Percentiles rank a stretch among this genome's conserved stretches.
Evolutionary conservation across 2,113 vertebrate species (phyloP).

Genomic region (Ophthalmolycus amberensis): DNA sequence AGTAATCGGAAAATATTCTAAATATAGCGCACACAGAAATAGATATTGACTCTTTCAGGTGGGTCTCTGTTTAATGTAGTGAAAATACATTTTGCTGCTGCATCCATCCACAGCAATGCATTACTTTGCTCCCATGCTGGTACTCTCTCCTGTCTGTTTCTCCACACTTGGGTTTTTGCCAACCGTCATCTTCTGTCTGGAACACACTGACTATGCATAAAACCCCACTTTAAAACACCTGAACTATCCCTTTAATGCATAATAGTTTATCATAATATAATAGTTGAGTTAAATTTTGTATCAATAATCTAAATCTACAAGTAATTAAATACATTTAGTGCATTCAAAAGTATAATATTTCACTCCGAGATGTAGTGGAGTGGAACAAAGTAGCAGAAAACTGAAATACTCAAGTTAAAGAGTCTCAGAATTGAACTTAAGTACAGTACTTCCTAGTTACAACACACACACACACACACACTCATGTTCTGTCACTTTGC

Average conservation of each 20-base stretch:
- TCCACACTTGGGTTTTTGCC: too few relatives aligned
- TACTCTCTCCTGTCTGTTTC: too few relatives aligned
- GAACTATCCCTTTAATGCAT: background rate
- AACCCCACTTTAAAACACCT: too few relatives aligned
- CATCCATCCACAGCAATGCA: background rate
- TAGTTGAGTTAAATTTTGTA: background rate
- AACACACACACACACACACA: constrained; percentile 30
- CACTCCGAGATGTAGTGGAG: background rate
- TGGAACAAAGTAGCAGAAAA: background rate
- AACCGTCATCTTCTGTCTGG: too few relatives aligned
- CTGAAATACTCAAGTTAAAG: background rate
- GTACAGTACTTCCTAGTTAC: background rate
- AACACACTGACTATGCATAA: too few relatives aligned
- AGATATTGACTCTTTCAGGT: background rate
- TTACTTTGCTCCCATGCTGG: background rate
- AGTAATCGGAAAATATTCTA: background rate
- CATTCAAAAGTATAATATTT: background rate
- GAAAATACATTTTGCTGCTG: background rate
- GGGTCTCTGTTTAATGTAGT: background rate
- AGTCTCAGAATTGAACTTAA: background rate
- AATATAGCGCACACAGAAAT: background rate
- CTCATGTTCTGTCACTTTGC: constrained; percentile 40
- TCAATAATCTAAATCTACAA: background rate
- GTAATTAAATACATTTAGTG: background rate
- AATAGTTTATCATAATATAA: background rate